phyloP scores from a whole-genome alignment of 2,797 vertebrate species.

The Bradypodion pumilum region DNA sequence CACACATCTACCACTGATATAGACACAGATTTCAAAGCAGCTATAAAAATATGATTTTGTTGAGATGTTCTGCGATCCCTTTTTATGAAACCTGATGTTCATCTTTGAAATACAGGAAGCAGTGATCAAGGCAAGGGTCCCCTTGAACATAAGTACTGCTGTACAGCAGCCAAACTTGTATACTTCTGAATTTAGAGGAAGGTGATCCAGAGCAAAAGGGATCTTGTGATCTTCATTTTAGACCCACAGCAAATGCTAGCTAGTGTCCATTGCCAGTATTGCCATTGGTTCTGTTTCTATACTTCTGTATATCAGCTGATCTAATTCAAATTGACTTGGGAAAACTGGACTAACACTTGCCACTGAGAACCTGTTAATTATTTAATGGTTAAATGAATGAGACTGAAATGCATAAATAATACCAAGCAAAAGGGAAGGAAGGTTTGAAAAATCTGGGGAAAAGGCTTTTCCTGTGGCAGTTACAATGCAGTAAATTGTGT shows the following conservation, averaged over 20 bases:
- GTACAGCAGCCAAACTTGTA: neutral
- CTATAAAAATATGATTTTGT: neutral
- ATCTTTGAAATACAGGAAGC: neutral
- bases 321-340: constrained; percentile 20
- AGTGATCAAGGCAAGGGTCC: neutral
- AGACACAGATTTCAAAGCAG: neutral
- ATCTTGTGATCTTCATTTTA: neutral
- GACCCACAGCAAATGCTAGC: neutral
- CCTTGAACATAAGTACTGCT: neutral
- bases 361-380: constrained; percentile 35
- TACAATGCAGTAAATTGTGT: constrained; percentile 58
- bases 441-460: constrained; percentile 43
- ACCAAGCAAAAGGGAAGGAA: constrained; percentile 62
- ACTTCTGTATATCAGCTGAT: constrained; percentile 10
- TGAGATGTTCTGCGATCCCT: neutral
- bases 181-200: neutral
- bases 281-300: constrained; percentile 12
- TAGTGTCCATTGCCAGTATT: constrained; percentile 1
- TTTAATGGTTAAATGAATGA: constrained; percentile 58
- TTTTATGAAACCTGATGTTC: neutral
- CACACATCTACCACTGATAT: neutral
- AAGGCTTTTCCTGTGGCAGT: constrained; percentile 65
- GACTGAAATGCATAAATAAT: constrained; percentile 56
- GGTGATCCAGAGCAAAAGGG: neutral
- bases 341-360: constrained; percentile 25